These are phyloP conservation scores for Paradoxurus hermaphroditus DNA, from an alignment of 2,113 vertebrate species.

Conservation along the genomic window DNA sequence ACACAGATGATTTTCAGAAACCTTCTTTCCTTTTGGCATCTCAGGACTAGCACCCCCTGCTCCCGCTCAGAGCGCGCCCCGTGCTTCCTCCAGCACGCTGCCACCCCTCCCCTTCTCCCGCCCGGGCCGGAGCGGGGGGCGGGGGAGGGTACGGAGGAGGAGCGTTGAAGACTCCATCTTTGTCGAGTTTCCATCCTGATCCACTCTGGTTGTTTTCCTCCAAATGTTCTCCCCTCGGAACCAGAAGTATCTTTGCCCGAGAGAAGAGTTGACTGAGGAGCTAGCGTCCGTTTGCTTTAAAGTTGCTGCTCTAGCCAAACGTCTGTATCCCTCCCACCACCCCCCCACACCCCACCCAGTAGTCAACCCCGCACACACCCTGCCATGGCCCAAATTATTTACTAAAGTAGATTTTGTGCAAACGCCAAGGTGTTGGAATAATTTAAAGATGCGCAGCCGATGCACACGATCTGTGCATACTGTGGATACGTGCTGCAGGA, in stretches of 20 bases:
- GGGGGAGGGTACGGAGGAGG: slow-evolving; percentile 37
- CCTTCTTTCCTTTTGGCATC: background rate
- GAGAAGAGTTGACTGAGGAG: background rate
- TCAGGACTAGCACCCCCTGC: background rate
- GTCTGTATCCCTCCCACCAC: background rate
- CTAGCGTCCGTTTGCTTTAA: background rate
- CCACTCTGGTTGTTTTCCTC: background rate
- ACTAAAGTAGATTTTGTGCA: slow-evolving; percentile 50
- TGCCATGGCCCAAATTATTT: background rate
- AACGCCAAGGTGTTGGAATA: slow-evolving; percentile 51
- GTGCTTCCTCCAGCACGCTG: background rate
- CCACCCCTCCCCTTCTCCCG: slow-evolving; percentile 3
- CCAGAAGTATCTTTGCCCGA: background rate
- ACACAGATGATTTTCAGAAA: background rate
- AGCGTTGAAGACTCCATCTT: slow-evolving; percentile 68
- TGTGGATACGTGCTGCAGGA: background rate
- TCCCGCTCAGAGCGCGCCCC: background rate
- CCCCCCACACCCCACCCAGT: background rate
- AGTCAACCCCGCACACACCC: background rate
- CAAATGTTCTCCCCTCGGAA: background rate
- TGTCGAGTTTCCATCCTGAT: slow-evolving; percentile 11
- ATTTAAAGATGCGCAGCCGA: slow-evolving; percentile 25
- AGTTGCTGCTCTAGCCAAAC: background rate
- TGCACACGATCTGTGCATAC: background rate
- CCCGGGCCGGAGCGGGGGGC: background rate